Conservation (phyloP, 2,797 vertebrate genomes). For the Spinus pinus region DNA sequence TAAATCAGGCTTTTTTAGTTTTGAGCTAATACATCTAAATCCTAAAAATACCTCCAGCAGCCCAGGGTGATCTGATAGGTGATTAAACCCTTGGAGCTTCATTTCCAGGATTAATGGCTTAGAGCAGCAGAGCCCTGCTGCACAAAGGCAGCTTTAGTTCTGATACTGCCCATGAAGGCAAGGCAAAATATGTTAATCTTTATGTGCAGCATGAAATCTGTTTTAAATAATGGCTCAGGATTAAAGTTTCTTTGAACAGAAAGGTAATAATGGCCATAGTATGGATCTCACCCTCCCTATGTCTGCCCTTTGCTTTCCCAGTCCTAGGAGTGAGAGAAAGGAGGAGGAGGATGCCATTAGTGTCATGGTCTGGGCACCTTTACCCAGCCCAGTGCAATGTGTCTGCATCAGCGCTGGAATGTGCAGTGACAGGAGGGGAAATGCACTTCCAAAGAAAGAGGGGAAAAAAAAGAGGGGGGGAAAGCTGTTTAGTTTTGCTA, state of each 20-base stretch:
- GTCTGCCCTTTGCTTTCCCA: background rate
- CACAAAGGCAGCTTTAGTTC: background rate
- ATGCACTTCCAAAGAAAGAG: background rate
- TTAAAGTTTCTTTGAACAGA: background rate
- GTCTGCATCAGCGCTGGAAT: accelerated
- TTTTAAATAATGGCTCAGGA: background rate
- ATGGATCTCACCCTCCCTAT: background rate
- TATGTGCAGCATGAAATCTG: background rate
- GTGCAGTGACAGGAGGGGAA: background rate
- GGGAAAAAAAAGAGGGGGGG: too few species aligned
- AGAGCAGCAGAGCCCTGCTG: background rate
- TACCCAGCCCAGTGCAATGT: accelerated
- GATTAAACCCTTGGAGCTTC: conserved; percentile 33
- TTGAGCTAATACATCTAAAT: conserved; percentile 47
- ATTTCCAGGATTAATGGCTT: conserved; percentile 12
- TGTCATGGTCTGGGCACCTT: background rate
- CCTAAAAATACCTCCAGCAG: background rate
- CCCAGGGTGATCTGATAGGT: background rate
- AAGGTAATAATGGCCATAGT: background rate
- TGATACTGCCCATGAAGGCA: background rate
- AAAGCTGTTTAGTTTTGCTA: background rate
- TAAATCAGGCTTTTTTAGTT: background rate
- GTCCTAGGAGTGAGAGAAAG: background rate
- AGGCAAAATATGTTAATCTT: background rate
- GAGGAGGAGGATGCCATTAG: background rate